Percentiles rank a stretch among this genome's conserved stretches.
Evolutionary conservation across 2,888 invertebrate genomes (phyloP).

Genomic region (Eucriotettix oculatus): DNA sequence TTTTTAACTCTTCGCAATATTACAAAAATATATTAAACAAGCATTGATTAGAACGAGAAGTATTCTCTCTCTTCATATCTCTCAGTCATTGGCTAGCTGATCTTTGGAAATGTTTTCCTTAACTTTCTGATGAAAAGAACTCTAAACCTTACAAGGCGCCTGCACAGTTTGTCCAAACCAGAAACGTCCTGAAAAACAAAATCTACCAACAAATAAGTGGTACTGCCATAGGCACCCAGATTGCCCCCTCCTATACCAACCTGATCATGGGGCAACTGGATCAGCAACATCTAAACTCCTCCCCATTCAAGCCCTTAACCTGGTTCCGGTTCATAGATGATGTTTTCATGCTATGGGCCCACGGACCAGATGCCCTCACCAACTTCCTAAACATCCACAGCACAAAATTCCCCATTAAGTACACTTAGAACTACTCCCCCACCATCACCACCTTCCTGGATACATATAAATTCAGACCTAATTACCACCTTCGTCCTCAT

Average conservation of each 20-base stretch:
- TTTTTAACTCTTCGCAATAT: too few species aligned
- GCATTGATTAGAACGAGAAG: too few species aligned
- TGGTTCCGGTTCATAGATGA: slow-evolving; percentile 1
- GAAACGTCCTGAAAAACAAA: not conserved
- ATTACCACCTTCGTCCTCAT: not conserved
- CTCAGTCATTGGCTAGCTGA: too few species aligned
- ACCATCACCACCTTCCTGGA: not conserved
- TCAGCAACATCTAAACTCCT: not conserved
- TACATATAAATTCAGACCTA: too few species aligned
- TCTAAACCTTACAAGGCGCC: too few species aligned
- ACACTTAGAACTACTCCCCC: not conserved
- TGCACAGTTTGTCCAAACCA: too few species aligned
- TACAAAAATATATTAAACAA: too few species aligned
- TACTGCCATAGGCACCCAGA: not conserved
- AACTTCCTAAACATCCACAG: not conserved
- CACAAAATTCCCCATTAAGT: not conserved
- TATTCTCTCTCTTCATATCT: too few species aligned
- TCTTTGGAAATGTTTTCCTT: too few species aligned
- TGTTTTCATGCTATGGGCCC: not conserved
- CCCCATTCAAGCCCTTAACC: not conserved
- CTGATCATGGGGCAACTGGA: not conserved
- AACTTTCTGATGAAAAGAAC: too few species aligned
- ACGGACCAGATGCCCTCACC: not conserved
- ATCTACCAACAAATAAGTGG: not conserved
- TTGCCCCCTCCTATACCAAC: not conserved